Evolutionary conservation across 2,888 invertebrate genomes (phyloP), one percentile per base, ranked within the genome.

Genomic region (Eurytoma adleriae): DNA sequence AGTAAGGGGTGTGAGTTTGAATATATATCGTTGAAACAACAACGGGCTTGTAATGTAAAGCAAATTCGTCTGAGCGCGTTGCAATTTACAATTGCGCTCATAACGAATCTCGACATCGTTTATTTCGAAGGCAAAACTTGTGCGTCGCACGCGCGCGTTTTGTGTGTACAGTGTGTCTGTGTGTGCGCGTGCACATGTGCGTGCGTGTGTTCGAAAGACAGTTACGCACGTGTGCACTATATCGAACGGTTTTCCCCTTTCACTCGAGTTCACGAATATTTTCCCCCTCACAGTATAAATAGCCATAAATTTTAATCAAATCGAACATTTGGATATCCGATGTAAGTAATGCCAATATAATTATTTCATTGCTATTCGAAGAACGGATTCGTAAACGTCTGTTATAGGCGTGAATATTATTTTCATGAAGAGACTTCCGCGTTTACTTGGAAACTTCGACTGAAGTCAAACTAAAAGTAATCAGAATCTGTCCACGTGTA

Each of bases 51-150:
- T 85, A 84, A 87, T 84, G 84, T 78, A 85, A 85, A 85, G 83
- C 84, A 86, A 86, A 86, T 84, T 85, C 78, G 80, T 81, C 52
- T 69, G 74, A 73, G 81, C 82, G 74, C 78, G 81, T 85, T 76
- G 83, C 83, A 84, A 86, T 85, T 85, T 84, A 83, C 85, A 86
- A 86, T 87, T 85, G 83, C 83, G 79, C 64, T 84, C 83, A 85
- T 84, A 87, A 86, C 85, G 85, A 85, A 85, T 86, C 82, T 54
- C 18, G 13, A 10, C 10, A 50, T 27, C 75, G 50, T 75, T 74
- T 64, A 74, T 74, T 74, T 66, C 30, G 66, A 56, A 24, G 14
- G 57, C 64, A 52, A 66, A 64, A 74, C 40, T 74, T 67, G 66
- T 61, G 16, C 66, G 30, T 40, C n/a, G 30, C 10, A 24, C 14